Conservation (phyloP, 2,888 invertebrate genomes). For the Tenthredo amoena region DNA sequence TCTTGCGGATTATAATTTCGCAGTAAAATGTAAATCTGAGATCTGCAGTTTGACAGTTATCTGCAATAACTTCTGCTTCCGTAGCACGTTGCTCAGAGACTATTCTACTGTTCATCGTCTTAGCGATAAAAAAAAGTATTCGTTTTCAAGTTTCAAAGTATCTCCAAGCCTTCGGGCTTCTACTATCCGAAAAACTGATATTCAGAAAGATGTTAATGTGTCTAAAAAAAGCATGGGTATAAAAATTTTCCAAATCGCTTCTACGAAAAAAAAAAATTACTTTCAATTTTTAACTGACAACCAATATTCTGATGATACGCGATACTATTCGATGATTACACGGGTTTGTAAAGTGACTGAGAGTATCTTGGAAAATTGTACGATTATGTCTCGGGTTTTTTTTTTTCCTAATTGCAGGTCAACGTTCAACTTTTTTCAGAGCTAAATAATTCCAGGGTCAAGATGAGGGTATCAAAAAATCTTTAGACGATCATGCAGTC, state of each 20-base stretch:
- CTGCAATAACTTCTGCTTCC: too few species aligned
- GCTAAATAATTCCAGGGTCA: background rate
- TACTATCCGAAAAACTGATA: background rate
- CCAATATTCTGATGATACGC: background rate
- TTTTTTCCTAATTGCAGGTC: background rate
- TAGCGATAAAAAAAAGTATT: background rate
- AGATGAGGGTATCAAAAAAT: background rate
- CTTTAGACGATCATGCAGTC: constrained; percentile 3
- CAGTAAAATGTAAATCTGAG: background rate
- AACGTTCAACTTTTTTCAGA: background rate
- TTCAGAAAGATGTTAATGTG: background rate
- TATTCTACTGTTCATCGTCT: too few species aligned
- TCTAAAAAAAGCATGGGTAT: background rate
- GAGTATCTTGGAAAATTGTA: background rate
- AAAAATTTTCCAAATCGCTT: background rate
- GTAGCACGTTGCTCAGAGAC: too few species aligned
- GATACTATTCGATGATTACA: background rate
- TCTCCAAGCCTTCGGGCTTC: background rate
- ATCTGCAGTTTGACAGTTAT: background rate
- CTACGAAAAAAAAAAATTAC: background rate
- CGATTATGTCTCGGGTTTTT: background rate
- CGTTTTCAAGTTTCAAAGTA: background rate
- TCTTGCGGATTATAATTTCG: background rate
- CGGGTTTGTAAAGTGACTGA: background rate
- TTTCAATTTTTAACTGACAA: background rate